phyloP scores from a whole-genome alignment of 2,797 vertebrate genomes.

The Limnodromus scolopaceus region DNA sequence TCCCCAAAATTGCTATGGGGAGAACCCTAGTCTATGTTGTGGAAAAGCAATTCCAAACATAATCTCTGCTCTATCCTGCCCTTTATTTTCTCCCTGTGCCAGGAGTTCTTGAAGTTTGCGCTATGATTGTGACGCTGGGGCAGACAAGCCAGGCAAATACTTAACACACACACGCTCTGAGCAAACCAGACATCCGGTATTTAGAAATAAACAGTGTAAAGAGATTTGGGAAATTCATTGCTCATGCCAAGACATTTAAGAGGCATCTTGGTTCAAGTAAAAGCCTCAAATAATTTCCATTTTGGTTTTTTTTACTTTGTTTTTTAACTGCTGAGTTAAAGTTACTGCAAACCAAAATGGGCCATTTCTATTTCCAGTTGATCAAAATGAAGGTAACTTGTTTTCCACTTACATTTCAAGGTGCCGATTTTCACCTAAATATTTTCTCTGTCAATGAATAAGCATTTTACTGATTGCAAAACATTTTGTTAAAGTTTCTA shows the following conservation, averaged over 20 bases:
- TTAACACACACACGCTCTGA: neutral
- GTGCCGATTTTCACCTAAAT: neutral
- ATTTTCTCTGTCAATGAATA: neutral
- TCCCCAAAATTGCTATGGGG: neutral
- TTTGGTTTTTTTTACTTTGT: neutral
- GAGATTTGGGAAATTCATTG: constrained; percentile 45
- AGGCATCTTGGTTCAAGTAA: constrained; percentile 53
- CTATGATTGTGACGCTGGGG: constrained; percentile 5
- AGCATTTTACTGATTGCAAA: neutral
- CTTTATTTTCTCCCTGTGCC: neutral
- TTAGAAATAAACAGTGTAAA: constrained; percentile 62
- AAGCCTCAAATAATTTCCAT: constrained; percentile 8
- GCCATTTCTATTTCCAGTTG: neutral
- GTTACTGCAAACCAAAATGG: neutral
- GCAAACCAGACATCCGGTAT: constrained; percentile 52
- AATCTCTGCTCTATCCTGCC: neutral
- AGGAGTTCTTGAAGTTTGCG: constrained; percentile 1
- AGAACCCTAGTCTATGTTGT: neutral
- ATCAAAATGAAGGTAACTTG: neutral
- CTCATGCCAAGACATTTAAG: constrained; percentile 38
- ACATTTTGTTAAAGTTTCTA: neutral
- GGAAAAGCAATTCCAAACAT: neutral
- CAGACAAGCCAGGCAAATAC: constrained; percentile 31
- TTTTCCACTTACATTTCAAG: neutral
- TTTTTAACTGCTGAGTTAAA: neutral